Evolutionary conservation across 2,797 vertebrate genomes (phyloP).

Genomic region (Paratrypauchen microcephalus): DNA sequence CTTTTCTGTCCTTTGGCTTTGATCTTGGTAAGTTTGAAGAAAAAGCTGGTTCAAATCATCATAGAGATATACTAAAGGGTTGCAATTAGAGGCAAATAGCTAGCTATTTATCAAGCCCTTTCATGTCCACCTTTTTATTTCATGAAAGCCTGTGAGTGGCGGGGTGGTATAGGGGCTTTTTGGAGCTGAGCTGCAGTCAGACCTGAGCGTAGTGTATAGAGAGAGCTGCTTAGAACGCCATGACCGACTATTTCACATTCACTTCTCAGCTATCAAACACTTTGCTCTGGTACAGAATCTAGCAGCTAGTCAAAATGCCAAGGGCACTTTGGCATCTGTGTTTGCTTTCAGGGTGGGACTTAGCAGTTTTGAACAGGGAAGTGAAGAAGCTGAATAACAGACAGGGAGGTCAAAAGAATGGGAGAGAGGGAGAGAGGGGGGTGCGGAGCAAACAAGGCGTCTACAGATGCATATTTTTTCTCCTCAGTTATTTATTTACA

Average conservation of each 20-base stretch:
- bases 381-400: conserved; percentile 24
- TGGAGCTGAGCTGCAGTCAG: conserved; percentile 48
- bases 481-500: conserved; percentile 40
- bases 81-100: conserved; percentile 74
- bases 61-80: conserved; percentile 73
- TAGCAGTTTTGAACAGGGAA: conserved; percentile 30
- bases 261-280: conserved; percentile 59
- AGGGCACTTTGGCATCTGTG: conserved; percentile 47
- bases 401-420: conserved; percentile 49
- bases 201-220: conserved; percentile 36
- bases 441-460: conserved; percentile 23
- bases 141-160: conserved; percentile 72
- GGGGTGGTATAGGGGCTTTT: conserved; percentile 52
- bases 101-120: conserved; percentile 70
- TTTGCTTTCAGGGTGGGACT: conserved; percentile 50
- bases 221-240: conserved; percentile 51
- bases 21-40: conserved; percentile 69
- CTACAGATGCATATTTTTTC: conserved; percentile 28
- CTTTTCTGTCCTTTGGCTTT: conserved; percentile 63
- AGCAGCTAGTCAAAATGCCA: conserved; percentile 57
- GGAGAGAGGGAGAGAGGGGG: conserved; percentile 18
- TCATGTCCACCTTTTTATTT: conserved; percentile 75
- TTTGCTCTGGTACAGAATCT: conserved; percentile 44
- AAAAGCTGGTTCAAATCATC: conserved; percentile 69
- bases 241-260: conserved; percentile 55